phyloP scores from a whole-genome alignment of 2,113 vertebrate species.

The Vulpes lagopus region DNA sequence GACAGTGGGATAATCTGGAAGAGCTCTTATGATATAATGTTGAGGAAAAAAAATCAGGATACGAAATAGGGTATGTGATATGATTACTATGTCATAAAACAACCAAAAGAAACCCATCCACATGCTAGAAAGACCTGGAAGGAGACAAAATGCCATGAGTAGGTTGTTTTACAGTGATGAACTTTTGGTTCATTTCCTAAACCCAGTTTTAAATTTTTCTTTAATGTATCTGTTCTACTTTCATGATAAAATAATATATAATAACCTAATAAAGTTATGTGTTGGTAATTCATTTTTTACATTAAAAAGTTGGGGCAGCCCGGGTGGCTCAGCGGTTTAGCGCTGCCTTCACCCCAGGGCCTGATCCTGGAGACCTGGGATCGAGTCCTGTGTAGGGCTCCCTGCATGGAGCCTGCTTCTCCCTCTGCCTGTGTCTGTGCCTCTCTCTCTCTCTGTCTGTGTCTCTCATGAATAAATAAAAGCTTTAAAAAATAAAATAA shows the following conservation, averaged over 20 bases:
- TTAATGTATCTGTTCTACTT: not conserved
- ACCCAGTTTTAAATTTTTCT: not conserved
- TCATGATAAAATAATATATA: not conserved
- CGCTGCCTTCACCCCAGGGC: too few relatives aligned
- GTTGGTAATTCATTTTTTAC: conserved; percentile 38
- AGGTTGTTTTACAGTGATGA: not conserved
- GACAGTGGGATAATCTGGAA: not conserved
- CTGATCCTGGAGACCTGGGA: too few relatives aligned
- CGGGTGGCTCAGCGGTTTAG: too few relatives aligned
- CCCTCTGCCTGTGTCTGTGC: too few relatives aligned
- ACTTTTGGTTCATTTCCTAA: not conserved
- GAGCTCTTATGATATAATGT: not conserved
- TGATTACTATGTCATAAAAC: not conserved
- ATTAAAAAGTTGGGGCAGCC: not conserved
- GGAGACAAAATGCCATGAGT: not conserved
- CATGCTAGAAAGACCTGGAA: not conserved
- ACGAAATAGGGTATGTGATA: not conserved
- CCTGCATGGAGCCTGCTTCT: too few relatives aligned
- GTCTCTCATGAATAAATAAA: too few relatives aligned
- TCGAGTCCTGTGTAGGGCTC: too few relatives aligned
- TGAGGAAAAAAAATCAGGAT: not conserved
- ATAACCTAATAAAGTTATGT: not conserved
- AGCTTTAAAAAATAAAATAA: too few relatives aligned
- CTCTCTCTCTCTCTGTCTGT: too few relatives aligned
- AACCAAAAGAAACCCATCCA: not conserved